Conservation (phyloP, 2,888 invertebrate genomes). For the Drosophila anceps region DNA sequence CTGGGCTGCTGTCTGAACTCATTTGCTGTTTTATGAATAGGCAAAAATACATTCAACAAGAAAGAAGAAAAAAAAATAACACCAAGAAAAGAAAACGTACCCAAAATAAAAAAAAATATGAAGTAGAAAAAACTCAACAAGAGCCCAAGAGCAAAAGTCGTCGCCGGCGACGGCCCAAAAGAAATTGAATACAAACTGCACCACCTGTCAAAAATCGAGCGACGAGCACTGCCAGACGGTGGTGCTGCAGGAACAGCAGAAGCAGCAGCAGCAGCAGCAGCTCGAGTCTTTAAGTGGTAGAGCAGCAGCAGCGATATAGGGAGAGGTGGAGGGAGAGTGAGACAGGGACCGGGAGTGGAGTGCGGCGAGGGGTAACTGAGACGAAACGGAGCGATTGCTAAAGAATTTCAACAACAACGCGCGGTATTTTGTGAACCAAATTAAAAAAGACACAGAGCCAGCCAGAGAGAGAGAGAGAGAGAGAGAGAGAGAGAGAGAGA, state of each 20-base stretch:
- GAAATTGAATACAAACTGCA: slow-evolving; percentile 79
- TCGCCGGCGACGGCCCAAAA: slow-evolving; percentile 66
- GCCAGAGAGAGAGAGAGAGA: slow-evolving; percentile 6
- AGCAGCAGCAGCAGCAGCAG: slow-evolving; percentile 42
- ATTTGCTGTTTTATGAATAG: slow-evolving; percentile 80
- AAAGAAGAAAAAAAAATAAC: slow-evolving; percentile 30
- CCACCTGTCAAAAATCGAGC: slow-evolving; percentile 84
- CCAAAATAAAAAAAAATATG: slow-evolving; percentile 43
- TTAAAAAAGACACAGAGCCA: slow-evolving; percentile 71
- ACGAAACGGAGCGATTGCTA: slow-evolving; percentile 63
- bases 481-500: not conserved
- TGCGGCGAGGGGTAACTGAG: slow-evolving; percentile 25
- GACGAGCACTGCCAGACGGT: slow-evolving; percentile 61
- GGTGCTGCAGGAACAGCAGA: slow-evolving; percentile 40
- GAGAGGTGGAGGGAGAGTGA: slow-evolving; percentile 2
- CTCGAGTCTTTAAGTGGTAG: slow-evolving; percentile 52
- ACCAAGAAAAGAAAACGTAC: slow-evolving; percentile 33
- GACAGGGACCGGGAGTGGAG: not conserved
- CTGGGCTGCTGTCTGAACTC: slow-evolving; percentile 62
- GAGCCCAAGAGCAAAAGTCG: slow-evolving; percentile 72
- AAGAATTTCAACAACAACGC: slow-evolving; percentile 80
- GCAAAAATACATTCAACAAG: slow-evolving; percentile 66
- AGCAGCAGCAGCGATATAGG: slow-evolving; percentile 34
- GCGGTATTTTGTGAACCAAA: slow-evolving; percentile 79
- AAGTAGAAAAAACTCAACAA: slow-evolving; percentile 45